phyloP scores from a whole-genome alignment of 1,140 invertebrate species.

The Brachionus sp. region DNA sequence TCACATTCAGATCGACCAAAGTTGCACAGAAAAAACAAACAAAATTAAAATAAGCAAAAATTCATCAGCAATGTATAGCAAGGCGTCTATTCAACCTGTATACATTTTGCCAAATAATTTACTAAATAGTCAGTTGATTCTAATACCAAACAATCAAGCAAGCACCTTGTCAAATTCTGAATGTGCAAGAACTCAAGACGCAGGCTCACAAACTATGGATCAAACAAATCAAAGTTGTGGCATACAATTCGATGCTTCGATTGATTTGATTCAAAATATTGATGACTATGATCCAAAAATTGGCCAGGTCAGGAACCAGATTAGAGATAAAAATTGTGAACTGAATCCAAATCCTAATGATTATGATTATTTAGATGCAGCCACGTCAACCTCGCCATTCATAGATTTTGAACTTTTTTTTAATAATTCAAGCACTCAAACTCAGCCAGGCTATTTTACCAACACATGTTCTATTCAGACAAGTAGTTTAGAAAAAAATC shows the following conservation, averaged over 20 bases:
- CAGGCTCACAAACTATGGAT: neutral
- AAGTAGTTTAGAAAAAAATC: neutral
- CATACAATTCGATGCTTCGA: neutral
- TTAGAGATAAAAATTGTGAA: neutral
- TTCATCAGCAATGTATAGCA: neutral
- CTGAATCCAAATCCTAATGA: neutral
- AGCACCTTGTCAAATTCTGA: neutral
- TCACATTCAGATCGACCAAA: neutral
- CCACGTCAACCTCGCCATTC: conserved; percentile 19
- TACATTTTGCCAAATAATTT: neutral
- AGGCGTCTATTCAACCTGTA: neutral
- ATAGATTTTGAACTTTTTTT: conserved; percentile 11
- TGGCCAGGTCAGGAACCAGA: neutral
- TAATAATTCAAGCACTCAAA: conserved; percentile 10
- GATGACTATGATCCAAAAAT: neutral
- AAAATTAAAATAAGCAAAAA: neutral
- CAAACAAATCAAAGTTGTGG: neutral
- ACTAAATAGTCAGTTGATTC: neutral
- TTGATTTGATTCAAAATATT: neutral
- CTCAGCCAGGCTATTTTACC: conserved; percentile 11
- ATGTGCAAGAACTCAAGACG: neutral
- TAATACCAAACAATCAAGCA: neutral
- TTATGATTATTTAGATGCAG: conserved; percentile 42
- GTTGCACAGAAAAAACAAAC: neutral
- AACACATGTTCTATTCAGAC: conserved; percentile 18